Conservation (phyloP, 2,797 vertebrate species). For the Podarcis lilfordi region DNA sequence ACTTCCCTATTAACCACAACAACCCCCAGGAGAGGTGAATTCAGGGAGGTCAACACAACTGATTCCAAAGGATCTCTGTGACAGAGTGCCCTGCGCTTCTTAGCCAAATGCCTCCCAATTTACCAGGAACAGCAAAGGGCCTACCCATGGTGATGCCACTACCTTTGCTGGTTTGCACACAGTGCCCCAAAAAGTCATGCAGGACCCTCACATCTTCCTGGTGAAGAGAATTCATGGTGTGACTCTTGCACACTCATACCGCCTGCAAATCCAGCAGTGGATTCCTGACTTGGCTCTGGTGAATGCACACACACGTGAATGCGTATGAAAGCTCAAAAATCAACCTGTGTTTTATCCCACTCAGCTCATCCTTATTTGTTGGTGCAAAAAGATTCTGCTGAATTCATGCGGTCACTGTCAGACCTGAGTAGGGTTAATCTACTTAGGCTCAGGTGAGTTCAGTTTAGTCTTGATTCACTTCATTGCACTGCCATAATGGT, state of each 20-base stretch:
- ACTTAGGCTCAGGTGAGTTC: constrained; percentile 98
- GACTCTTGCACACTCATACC: not conserved
- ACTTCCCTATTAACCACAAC: too few species aligned
- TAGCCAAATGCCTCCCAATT: too few species aligned
- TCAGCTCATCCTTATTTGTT: constrained; percentile 62
- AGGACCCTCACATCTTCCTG: not conserved
- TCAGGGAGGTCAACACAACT: too few species aligned
- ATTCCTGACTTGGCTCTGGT: too few species aligned
- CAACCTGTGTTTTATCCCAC: not conserved
- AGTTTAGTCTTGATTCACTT: constrained; percentile 94
- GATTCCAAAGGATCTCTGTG: too few species aligned
- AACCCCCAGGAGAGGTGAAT: too few species aligned
- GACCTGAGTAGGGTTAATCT: constrained; percentile 89
- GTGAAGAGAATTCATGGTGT: not conserved
- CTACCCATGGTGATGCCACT: too few species aligned
- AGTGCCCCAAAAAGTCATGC: not conserved
- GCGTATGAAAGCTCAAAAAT: not conserved
- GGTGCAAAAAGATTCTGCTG: constrained; percentile 81
- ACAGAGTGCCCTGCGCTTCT: too few species aligned
- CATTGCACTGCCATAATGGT: constrained; percentile 97
- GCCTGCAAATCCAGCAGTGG: too few species aligned
- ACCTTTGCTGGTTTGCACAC: not conserved
- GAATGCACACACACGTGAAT: not conserved
- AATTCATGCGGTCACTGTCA: constrained; percentile 76
- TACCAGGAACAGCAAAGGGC: too few species aligned